Evolutionary conservation across 2,797 vertebrate genomes (phyloP).

Genomic region (Mus minutoides): DNA sequence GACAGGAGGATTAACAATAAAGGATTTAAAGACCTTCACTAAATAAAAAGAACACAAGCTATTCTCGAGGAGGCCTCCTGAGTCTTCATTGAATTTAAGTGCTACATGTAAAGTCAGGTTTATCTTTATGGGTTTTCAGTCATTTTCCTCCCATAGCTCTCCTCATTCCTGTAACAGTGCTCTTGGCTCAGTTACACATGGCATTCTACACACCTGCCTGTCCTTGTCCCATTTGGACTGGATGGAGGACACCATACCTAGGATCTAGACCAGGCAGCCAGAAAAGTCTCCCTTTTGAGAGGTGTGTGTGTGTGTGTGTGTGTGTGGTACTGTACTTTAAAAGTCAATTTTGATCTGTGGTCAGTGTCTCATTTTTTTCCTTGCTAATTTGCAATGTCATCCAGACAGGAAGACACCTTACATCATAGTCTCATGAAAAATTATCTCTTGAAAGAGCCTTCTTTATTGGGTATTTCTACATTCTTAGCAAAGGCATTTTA

Average conservation of each 20-base stretch:
- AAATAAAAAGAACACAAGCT: conserved; percentile 44
- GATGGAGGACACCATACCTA: neutral
- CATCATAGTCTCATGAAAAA: neutral
- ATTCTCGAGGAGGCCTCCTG: conserved; percentile 13
- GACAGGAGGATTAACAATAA: conserved; percentile 52
- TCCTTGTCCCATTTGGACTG: neutral
- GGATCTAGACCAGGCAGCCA: neutral
- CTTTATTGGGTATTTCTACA: neutral
- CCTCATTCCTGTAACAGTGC: neutral
- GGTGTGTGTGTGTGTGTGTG: neutral
- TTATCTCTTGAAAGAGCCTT: conserved; percentile 6
- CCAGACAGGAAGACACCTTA: neutral
- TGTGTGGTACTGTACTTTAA: neutral
- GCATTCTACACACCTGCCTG: neutral
- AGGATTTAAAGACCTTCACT: conserved; percentile 45
- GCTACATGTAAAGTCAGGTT: conserved; percentile 41
- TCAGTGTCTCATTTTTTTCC: neutral
- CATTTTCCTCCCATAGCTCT: conserved; percentile 19
- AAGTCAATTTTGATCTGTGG: neutral
- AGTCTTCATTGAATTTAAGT: conserved; percentile 45
- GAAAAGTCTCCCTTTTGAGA: neutral
- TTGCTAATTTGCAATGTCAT: neutral
- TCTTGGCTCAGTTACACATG: neutral
- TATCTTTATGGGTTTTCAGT: conserved; percentile 60
- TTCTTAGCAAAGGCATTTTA: neutral